phyloP scores from a whole-genome alignment of 1,140 invertebrate genomes.

The Pristionchus pacificus region DNA sequence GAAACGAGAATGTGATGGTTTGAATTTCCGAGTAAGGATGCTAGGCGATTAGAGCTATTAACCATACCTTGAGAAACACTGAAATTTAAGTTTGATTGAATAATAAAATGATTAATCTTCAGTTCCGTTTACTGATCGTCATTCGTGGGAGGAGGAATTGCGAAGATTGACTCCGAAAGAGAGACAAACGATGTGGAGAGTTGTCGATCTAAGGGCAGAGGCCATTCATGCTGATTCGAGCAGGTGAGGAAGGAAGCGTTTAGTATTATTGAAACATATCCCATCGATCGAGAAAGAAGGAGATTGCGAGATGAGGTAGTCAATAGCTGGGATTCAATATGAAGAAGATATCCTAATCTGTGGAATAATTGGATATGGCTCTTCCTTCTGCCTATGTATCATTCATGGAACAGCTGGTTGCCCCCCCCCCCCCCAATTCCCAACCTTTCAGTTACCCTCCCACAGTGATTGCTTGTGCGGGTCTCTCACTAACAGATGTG shows the following conservation, averaged over 20 bases:
- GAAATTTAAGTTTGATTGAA: too few relatives aligned
- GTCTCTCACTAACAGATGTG: slow-evolving; percentile 1
- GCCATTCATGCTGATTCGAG: not conserved
- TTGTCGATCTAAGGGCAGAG: not conserved
- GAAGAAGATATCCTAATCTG: not conserved
- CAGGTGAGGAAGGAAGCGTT: not conserved
- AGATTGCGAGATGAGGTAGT: too few relatives aligned
- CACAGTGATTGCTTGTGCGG: slow-evolving; percentile 12
- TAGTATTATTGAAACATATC: not conserved
- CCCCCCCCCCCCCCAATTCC: too few relatives aligned
- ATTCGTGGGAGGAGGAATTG: not conserved
- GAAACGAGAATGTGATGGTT: not conserved
- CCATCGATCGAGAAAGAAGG: too few relatives aligned
- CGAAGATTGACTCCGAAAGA: not conserved
- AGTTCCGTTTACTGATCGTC: not conserved
- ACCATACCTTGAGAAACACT: too few relatives aligned
- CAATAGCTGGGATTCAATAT: too few relatives aligned
- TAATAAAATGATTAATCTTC: not conserved
- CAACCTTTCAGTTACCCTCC: slow-evolving; percentile 23
- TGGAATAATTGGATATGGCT: not conserved
- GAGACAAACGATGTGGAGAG: not conserved
- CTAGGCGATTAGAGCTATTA: not conserved
- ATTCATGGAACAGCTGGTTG: too few relatives aligned
- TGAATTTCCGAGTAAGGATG: not conserved
- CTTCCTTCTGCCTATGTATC: not conserved